A percentile compares a stretch with the other conserved stretches of the same genome.
Conservation (phyloP, 2,113 vertebrate genomes). For the Eudorcas thomsonii region DNA sequence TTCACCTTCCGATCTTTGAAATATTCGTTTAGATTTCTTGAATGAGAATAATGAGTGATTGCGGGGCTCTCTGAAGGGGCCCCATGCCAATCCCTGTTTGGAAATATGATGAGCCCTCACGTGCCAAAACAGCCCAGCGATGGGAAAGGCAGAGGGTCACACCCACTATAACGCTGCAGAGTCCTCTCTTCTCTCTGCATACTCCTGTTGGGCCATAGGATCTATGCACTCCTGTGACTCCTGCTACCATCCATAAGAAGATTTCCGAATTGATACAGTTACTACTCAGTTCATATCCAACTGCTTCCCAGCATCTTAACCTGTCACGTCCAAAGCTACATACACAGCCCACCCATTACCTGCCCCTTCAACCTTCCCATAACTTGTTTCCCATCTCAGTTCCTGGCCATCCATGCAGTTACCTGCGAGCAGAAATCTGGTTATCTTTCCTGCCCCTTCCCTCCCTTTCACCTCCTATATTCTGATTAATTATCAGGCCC, state of each 20-base stretch:
- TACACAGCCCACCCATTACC: neutral
- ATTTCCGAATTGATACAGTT: neutral
- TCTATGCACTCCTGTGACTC: neutral
- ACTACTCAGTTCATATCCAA: neutral
- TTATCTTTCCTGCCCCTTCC: neutral
- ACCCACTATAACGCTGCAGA: neutral
- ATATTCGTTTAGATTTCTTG: neutral
- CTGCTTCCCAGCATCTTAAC: neutral
- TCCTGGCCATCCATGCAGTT: neutral
- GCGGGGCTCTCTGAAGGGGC: neutral
- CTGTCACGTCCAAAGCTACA: neutral
- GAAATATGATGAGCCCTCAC: neutral
- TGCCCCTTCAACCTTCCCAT: neutral
- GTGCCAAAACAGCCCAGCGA: neutral
- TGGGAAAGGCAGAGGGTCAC: neutral
- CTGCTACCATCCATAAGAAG: neutral
- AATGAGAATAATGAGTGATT: neutral
- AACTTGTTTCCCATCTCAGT: neutral
- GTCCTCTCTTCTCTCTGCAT: neutral
- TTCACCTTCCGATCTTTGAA: neutral
- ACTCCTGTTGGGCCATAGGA: neutral
- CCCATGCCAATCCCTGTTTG: neutral
- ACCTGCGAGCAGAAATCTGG: neutral
- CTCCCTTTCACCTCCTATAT: neutral
- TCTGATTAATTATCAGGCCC: neutral